These are phyloP conservation scores for Rafetus swinhoei DNA, from an alignment of 2,113 vertebrate species.

Conservation along the genomic window DNA sequence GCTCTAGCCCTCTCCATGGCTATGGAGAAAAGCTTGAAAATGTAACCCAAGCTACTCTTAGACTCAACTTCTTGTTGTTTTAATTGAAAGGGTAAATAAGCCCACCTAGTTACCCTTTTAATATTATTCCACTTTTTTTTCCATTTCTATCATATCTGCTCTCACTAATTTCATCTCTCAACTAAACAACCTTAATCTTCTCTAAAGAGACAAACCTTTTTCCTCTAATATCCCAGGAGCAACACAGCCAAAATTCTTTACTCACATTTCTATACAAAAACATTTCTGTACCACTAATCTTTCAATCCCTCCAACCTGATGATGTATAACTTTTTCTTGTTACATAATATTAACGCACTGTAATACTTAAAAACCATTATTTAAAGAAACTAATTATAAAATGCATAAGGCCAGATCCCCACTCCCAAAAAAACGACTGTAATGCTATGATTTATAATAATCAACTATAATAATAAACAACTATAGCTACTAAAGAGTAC, in stretches of 20 bases:
- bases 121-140: not conserved
- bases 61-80: not conserved
- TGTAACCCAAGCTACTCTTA: not conserved
- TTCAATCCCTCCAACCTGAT: slow-evolving; percentile 30
- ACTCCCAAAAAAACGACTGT: slow-evolving; percentile 8
- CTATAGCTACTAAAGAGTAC: not conserved
- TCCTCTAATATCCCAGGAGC: too few species aligned
- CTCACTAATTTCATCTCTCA: not conserved
- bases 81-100: not conserved
- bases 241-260: not conserved
- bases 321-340: not conserved
- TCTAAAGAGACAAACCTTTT: too few species aligned
- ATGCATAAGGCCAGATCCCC: slow-evolving; percentile 38
- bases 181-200: not conserved
- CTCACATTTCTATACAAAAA: not conserved
- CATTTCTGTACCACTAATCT: not conserved
- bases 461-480: too few species aligned
- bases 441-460: not conserved
- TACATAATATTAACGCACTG: slow-evolving; percentile 28
- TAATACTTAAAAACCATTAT: slow-evolving; percentile 52
- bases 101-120: not conserved
- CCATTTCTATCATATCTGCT: not conserved
- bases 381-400: slow-evolving; percentile 64
- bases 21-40: not conserved
- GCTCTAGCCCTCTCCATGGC: not conserved